phyloP scores from a whole-genome alignment of 2,888 invertebrate genomes.

The Oxystoma pomonae region DNA sequence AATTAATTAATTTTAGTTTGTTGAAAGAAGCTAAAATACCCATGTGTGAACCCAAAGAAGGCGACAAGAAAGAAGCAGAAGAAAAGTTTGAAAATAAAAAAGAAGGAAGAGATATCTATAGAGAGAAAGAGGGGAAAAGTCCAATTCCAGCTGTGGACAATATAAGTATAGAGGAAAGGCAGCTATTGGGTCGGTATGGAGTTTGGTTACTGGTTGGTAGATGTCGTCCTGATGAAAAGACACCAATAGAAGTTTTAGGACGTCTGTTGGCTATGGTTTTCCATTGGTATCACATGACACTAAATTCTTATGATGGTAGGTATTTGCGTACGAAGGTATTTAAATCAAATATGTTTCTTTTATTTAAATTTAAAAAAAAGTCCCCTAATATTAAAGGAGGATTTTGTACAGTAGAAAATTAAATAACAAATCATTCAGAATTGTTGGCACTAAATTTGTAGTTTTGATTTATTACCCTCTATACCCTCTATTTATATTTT shows the following conservation, averaged over 20 bases:
- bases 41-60: constrained; percentile 61
- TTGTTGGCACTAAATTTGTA: no score
- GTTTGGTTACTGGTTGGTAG: constrained; percentile 96
- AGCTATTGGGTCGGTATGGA: constrained; percentile 89
- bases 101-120: constrained; percentile 24
- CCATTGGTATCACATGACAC: constrained; percentile 99
- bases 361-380: not conserved
- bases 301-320: constrained; percentile 89
- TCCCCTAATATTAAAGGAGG: no score
- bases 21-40: constrained; percentile 89
- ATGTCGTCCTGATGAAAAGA: constrained; percentile 75
- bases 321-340: no score
- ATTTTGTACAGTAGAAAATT: not conserved
- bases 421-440: not conserved
- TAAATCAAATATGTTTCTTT: constrained; percentile 1
- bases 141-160: constrained; percentile 57
- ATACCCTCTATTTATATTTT: no score
- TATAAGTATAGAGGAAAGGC: constrained; percentile 79
- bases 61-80: constrained; percentile 36
- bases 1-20: constrained; percentile 60
- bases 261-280: constrained; percentile 93
- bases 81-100: constrained; percentile 30
- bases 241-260: constrained; percentile 77
- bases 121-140: constrained; percentile 43
- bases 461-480: no score